Conservation (phyloP, 2,888 invertebrate genomes). For the Caenorhabditis drosophilae region DNA sequence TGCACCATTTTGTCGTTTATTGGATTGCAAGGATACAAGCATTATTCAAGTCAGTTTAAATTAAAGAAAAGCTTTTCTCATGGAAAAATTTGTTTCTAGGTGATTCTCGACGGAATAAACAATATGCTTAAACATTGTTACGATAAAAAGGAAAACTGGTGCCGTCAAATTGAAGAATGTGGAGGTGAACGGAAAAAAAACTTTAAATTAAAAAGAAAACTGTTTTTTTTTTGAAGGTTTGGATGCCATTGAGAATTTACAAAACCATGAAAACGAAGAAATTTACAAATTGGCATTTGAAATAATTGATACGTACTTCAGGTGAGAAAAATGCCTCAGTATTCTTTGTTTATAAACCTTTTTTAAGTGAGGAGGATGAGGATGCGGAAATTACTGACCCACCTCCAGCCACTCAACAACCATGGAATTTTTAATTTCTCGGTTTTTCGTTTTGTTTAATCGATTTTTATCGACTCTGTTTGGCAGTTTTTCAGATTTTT, state of each 20-base stretch:
- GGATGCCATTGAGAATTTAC: constrained; percentile 93
- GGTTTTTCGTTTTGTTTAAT: no score
- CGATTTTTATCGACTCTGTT: no score
- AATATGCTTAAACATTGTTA: constrained; percentile 91
- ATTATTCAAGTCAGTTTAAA: no score
- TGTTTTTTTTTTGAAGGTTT: constrained; percentile 73
- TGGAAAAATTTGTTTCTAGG: no score
- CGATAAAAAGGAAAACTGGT: constrained; percentile 72
- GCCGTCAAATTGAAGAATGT: constrained; percentile 89
- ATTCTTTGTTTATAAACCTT: neutral
- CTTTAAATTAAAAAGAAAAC: neutral
- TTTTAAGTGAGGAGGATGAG: constrained; percentile 3
- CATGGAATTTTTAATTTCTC: constrained; percentile 4
- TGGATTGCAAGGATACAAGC: constrained; percentile 56
- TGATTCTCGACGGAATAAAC: constrained; percentile 92
- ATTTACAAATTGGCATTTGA: constrained; percentile 98
- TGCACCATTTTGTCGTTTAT: constrained; percentile 92
- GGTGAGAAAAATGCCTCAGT: neutral
- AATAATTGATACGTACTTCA: constrained; percentile 95
- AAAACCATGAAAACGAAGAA: constrained; percentile 96
- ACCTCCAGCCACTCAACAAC: neutral
- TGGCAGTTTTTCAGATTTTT: no score
- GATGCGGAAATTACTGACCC: neutral
- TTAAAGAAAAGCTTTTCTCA: constrained; percentile 83
- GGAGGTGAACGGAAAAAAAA: constrained; percentile 75